Percentiles rank a stretch among this genome's conserved stretches.
phyloP scores from a whole-genome alignment of 2,888 invertebrate genomes.

The Trypoxylon attenuatum region DNA sequence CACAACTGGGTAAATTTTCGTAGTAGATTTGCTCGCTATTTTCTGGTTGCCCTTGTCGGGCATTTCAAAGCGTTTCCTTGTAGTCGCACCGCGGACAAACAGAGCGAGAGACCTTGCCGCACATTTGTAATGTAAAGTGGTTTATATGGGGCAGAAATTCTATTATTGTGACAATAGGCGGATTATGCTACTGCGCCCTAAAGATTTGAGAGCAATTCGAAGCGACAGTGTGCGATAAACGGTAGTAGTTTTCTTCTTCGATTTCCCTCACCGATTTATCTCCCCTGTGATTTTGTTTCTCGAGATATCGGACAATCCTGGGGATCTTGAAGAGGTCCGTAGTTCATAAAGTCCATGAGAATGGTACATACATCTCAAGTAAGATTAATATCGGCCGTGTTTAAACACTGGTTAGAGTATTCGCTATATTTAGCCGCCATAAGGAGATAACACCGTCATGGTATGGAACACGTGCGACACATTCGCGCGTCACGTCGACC shows the following conservation, averaged over 20 bases:
- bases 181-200: not conserved
- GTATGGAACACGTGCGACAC: constrained; percentile 30
- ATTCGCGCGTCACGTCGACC: constrained; percentile 4
- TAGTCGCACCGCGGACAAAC: not conserved
- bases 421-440: constrained; percentile 54
- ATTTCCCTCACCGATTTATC: too few species aligned
- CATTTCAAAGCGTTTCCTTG: not conserved
- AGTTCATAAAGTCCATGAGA: too few species aligned
- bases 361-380: too few species aligned
- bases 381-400: constrained; percentile 36
- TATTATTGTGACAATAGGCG: not conserved
- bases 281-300: too few species aligned
- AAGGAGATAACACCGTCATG: constrained; percentile 47
- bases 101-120: not conserved
- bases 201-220: too few species aligned
- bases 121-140: not conserved
- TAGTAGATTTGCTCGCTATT: too few species aligned
- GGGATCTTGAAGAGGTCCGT: too few species aligned
- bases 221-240: too few species aligned
- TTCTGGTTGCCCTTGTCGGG: too few species aligned
- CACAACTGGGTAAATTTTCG: not conserved
- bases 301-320: too few species aligned
- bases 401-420: constrained; percentile 46
- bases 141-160: not conserved
- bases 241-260: too few species aligned